These are phyloP conservation scores for Eueides isabella DNA, from an alignment of 1,140 invertebrate genomes.

Conservation along the genomic window DNA sequence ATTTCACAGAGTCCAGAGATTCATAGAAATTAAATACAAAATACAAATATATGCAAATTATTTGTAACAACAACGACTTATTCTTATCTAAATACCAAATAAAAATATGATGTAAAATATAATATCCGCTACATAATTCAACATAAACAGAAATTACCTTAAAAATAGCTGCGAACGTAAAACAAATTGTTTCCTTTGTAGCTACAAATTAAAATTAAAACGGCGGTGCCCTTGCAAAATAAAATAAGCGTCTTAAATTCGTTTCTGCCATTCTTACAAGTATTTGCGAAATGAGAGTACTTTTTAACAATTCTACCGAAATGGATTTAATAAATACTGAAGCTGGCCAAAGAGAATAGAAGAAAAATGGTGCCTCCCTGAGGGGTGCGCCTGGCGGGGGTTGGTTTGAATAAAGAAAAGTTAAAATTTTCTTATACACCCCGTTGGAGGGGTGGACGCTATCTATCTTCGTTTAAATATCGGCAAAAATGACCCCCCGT, in stretches of 20 bases:
- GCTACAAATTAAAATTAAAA: conserved; percentile 35
- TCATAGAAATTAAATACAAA: too few species aligned
- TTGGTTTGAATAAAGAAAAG: conserved; percentile 77
- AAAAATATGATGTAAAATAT: not conserved
- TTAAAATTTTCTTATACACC: conserved; percentile 80
- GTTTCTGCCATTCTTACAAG: conserved; percentile 35
- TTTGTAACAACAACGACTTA: too few species aligned
- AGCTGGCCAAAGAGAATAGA: conserved; percentile 74
- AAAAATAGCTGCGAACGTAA: conserved; percentile 13
- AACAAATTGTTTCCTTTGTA: conserved; percentile 28
- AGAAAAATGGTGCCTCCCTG: conserved; percentile 67
- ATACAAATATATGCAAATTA: too few species aligned
- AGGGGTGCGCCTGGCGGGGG: conserved; percentile 41
- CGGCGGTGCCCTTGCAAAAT: conserved; percentile 24
- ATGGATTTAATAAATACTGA: conserved; percentile 77
- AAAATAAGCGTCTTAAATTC: conserved; percentile 32
- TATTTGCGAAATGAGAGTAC: conserved; percentile 47
- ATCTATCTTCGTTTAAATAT: conserved; percentile 78
- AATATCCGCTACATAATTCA: not conserved
- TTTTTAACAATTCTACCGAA: conserved; percentile 73
- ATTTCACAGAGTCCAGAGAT: too few species aligned
- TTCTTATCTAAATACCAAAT: not conserved
- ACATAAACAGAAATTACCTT: conserved; percentile 10
- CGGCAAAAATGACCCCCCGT: conserved; percentile 72
- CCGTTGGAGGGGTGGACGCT: conserved; percentile 48